A percentile compares a stretch with the other conserved stretches of the same genome.
Evolutionary conservation across 2,797 vertebrate species (phyloP).

Genomic region (Aulostomus chinensis): DNA sequence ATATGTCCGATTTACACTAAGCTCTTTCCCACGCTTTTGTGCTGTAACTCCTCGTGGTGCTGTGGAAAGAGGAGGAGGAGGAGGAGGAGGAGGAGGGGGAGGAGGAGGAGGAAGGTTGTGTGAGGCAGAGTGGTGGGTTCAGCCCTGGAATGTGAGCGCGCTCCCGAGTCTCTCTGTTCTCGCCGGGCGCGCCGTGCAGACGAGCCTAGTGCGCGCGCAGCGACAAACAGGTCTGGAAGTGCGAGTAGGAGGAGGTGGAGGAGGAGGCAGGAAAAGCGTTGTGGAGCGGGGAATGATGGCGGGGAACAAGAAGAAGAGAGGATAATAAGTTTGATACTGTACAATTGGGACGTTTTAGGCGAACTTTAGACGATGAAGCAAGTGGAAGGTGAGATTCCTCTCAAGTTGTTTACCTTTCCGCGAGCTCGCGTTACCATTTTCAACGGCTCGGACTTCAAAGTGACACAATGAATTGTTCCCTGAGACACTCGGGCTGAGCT

Average conservation of each 20-base stretch:
- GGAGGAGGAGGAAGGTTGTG: slow-evolving; percentile 24
- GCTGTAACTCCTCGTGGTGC: slow-evolving; percentile 23
- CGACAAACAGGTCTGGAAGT: slow-evolving; percentile 76
- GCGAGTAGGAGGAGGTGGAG: slow-evolving; percentile 30
- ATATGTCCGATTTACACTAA: slow-evolving; percentile 5
- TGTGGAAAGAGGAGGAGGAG: slow-evolving; percentile 35
- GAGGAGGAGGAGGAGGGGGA: slow-evolving; percentile 21
- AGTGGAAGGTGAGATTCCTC: slow-evolving; percentile 60
- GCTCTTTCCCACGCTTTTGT: slow-evolving; percentile 70
- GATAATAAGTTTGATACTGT: slow-evolving; percentile 73
- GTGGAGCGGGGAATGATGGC: slow-evolving; percentile 79
- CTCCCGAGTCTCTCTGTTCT: slow-evolving; percentile 45
- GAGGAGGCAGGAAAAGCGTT: slow-evolving; percentile 59
- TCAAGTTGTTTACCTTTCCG: slow-evolving; percentile 17
- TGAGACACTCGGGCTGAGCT: neutral
- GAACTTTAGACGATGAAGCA: slow-evolving; percentile 43
- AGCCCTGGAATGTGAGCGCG: slow-evolving; percentile 82
- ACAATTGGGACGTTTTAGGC: slow-evolving; percentile 35
- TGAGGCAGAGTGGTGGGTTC: slow-evolving; percentile 58
- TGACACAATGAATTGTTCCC: slow-evolving; percentile 58
- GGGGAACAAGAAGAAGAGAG: slow-evolving; percentile 66
- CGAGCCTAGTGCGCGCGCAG: slow-evolving; percentile 66
- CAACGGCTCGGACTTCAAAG: slow-evolving; percentile 35
- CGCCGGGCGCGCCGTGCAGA: slow-evolving; percentile 28
- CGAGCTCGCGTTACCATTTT: slow-evolving; percentile 13